Evolutionary conservation across 2,113 vertebrate species (phyloP), one percentile per base, ranked within the genome.

Genomic region (Phainopepla nitens): DNA sequence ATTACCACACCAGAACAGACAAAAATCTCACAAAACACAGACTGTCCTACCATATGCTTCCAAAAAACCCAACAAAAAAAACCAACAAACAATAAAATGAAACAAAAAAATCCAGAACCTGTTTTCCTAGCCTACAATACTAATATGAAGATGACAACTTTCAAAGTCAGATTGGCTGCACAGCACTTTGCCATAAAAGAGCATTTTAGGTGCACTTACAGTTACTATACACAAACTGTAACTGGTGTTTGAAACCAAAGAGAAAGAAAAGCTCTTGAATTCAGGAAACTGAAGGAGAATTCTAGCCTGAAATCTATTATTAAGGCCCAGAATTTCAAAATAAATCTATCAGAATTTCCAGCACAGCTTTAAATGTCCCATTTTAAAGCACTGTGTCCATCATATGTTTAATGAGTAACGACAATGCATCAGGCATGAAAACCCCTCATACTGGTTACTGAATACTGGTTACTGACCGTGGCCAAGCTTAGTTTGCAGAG

Each of bases 381-480:
- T 50, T 68, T 78, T 57, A 78, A 87, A 79, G 35, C 29, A 24
- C 25, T 35, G 4, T 20, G 57, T 50, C 39, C 47, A 68, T 20
- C 27, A n/a, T 6, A 39, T 39, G 5, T 51, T 71, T 57, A 80
- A 64, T 9, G 2, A 42, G 9, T 39, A 77, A 86, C 0, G 0
- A 76, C 31, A 44, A 41, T 19, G 25, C 19, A 49, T 28, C 16
- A 61, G 77, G 47, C 11, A 49, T 20, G 39, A 70, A 76, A 89
- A 89, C 13, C 20, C 10, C 31, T 86, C n/a, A n/a, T n/a, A n/a
- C n/a, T n/a, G n/a, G n/a, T n/a, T n/a, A n/a, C n/a, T n/a, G n/a
- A n/a, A n/a, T n/a, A n/a, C n/a, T n/a, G n/a, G n/a, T 17, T 33
- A 84, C 23, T 28, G 12, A 72, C 3, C 33, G 21, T 4, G 15